phyloP scores from a whole-genome alignment of 2,888 invertebrate genomes.

The Masnerella sp. region DNA sequence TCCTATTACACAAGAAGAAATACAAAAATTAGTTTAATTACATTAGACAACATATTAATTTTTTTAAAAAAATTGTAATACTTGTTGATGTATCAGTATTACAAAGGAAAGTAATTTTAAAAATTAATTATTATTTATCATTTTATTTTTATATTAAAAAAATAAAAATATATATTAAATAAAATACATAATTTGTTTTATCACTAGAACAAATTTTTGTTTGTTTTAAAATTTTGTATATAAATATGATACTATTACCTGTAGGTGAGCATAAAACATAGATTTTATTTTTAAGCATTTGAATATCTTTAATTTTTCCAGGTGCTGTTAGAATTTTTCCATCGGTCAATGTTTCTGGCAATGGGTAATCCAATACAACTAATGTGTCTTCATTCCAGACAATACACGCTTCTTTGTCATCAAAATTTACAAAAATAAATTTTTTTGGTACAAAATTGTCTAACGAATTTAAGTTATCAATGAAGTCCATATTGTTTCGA shows the following conservation, averaged over 20 bases:
- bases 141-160: too few species aligned
- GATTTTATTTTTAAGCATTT: slow-evolving; percentile 64
- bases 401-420: slow-evolving; percentile 68
- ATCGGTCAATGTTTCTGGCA: slow-evolving; percentile 7
- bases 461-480: not conserved
- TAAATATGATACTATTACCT: too few species aligned
- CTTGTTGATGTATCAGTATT: too few species aligned
- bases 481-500: not conserved
- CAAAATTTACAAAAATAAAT: slow-evolving; percentile 68
- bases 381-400: slow-evolving; percentile 67
- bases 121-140: too few species aligned
- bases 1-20: too few species aligned
- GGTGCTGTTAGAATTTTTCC: slow-evolving; percentile 64
- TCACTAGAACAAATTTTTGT: too few species aligned
- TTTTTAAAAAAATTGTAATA: too few species aligned
- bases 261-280: slow-evolving; percentile 68
- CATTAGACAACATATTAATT: too few species aligned
- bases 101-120: too few species aligned
- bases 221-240: too few species aligned
- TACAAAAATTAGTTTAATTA: too few species aligned
- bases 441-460: slow-evolving; percentile 61
- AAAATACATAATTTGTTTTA: not conserved
- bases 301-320: slow-evolving; percentile 64
- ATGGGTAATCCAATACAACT: slow-evolving; percentile 64
- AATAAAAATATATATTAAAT: not conserved